These are phyloP conservation scores for Phocoena phocoena DNA, from an alignment of 2,113 vertebrate genomes.

Conservation along the genomic window DNA sequence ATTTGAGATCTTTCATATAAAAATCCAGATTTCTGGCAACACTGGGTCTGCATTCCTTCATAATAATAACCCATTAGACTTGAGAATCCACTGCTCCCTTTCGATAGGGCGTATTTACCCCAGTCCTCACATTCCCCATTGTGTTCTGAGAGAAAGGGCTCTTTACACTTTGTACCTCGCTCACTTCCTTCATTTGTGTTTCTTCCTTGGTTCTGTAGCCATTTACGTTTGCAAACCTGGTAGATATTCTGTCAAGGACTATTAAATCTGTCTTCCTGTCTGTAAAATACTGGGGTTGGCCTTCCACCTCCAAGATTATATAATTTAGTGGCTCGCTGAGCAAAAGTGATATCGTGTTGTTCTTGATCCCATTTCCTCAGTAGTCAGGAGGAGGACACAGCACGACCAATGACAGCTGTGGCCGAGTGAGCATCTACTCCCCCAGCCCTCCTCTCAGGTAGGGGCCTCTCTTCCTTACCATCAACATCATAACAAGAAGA, in stretches of 20 bases:
- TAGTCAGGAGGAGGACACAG: neutral
- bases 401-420: neutral
- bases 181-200: neutral
- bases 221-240: neutral
- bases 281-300: neutral
- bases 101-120: neutral
- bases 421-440: neutral
- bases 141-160: neutral
- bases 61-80: neutral
- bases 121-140: neutral
- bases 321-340: neutral
- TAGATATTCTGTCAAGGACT: neutral
- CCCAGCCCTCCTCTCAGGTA: neutral
- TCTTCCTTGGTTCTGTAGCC: neutral
- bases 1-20: neutral
- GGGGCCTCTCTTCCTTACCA: neutral
- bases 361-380: neutral
- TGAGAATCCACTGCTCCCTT: neutral
- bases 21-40: conserved; percentile 33
- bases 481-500: neutral
- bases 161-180: neutral
- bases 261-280: neutral
- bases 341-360: neutral
- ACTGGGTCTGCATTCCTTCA: neutral
- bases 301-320: neutral